A percentile compares a stretch with the other conserved stretches of the same genome.
These are phyloP conservation scores for Dendrocincla fuliginosa DNA, from an alignment of 2,797 vertebrate species.

Conservation along the genomic window DNA sequence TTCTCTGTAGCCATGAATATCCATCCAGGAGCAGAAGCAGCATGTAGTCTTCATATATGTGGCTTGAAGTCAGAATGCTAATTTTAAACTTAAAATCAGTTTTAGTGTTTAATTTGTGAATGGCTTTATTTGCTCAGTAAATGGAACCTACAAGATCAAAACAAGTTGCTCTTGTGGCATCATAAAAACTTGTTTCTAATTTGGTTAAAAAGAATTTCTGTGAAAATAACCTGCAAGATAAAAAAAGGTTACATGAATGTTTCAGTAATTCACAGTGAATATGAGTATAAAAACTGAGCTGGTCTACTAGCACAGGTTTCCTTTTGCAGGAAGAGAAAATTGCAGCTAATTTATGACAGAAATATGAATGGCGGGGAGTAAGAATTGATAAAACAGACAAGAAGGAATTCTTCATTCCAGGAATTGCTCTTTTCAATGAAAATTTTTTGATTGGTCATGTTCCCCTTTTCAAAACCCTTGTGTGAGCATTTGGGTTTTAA, in stretches of 20 bases:
- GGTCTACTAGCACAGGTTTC: background rate
- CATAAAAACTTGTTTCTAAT: background rate
- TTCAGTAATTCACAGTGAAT: background rate
- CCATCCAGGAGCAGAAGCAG: background rate
- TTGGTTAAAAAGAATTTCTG: background rate
- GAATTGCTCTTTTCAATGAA: background rate
- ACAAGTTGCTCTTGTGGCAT: background rate
- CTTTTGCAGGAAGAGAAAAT: background rate
- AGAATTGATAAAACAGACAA: background rate
- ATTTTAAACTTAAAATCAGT: background rate
- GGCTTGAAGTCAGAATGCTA: background rate
- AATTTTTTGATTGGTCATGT: background rate
- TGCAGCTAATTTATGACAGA: conserved; percentile 16
- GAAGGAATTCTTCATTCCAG: background rate
- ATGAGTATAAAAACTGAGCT: background rate
- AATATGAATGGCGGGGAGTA: background rate
- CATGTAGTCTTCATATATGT: background rate
- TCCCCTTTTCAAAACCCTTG: background rate
- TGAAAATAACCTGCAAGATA: background rate
- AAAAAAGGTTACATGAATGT: background rate
- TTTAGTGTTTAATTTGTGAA: background rate
- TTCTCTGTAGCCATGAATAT: background rate
- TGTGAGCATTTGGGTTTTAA: conserved; percentile 18
- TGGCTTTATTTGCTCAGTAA: background rate
- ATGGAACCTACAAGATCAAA: background rate